These are phyloP conservation scores for Eulemur coronatus DNA, from an alignment of 2,797 vertebrate species.

Conservation along the genomic window DNA sequence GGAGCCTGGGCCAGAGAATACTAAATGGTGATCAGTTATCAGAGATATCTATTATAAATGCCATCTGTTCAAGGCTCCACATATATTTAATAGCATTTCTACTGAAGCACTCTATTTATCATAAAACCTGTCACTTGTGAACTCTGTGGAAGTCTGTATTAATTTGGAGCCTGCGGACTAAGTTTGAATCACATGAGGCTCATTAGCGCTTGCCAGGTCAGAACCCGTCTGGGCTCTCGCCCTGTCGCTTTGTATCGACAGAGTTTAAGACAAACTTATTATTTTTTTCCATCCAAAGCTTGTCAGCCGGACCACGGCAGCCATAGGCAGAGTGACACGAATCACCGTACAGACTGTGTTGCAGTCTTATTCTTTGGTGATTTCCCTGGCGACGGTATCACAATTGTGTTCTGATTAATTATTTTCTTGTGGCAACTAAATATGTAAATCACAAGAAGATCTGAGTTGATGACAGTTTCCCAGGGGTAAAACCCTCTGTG, in stretches of 20 bases:
- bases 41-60: conserved; percentile 68
- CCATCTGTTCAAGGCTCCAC: conserved; percentile 66
- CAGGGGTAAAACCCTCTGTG: neutral
- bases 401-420: conserved; percentile 59
- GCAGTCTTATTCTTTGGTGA: neutral
- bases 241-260: neutral
- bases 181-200: conserved; percentile 46
- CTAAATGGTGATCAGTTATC: conserved; percentile 71
- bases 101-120: conserved; percentile 64
- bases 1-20: conserved; percentile 34
- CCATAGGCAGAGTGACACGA: conserved; percentile 33
- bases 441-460: conserved; percentile 40
- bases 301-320: conserved; percentile 2
- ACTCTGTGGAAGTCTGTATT: conserved; percentile 61
- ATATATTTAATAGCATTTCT: conserved; percentile 67
- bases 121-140: conserved; percentile 67
- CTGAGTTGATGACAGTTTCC: conserved; percentile 26
- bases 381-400: conserved; percentile 50
- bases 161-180: conserved; percentile 45
- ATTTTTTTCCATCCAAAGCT: conserved; percentile 5
- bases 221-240: neutral
- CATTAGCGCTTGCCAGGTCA: conserved; percentile 46
- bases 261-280: neutral
- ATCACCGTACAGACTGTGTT: neutral
- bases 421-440: conserved; percentile 45